Evolutionary conservation across 2,113 vertebrate species (phyloP), one percentile per base, ranked within the genome.

Genomic region (Patagioenas fasciata): DNA sequence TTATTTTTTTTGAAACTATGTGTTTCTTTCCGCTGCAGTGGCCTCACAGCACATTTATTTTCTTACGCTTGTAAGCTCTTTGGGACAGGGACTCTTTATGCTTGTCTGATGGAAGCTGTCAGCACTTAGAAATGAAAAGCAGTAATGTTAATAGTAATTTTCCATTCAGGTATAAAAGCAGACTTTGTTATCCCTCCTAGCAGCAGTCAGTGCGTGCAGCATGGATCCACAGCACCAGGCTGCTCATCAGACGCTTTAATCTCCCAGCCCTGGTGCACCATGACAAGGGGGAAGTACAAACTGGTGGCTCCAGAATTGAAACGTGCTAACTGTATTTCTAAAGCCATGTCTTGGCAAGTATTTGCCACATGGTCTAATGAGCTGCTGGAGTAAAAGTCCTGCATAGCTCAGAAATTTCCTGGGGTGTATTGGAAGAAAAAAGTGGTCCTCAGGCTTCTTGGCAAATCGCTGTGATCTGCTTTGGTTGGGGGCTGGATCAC

Each of bases 121-220:
- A 80, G 64, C 48, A 88, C 69, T 96, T 74, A 81, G 48, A 82
- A 91, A 86, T 67, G 32, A 86, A 71, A 93, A 95, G 44, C 8
- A 78, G 21, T 25, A 78, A 84, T 29, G 38, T 51, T 94, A 94
- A 93, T 42, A 90, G 48, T 36, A 56, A 66, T 66, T 82, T 91
- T 89, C 81, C 95, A 91, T 75, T 90, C 42, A 32, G 78, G 56
- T 91, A 94, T 91, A 97, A 88, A 91, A 96, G 81, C 65, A 85
- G 87, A 91, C 89, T 87, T 94, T 79, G 86, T 92, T 96, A 72
- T 64, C 90, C 67, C 69, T 95, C 75, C 93, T 93, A 70, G 95
- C 87, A 96, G 87, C 25, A 93, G 95, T 88, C 62, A 80, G 60
- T 21, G 28, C 42, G 85, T 7, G 23, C n/a, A 93, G 73, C 69